Conservation (phyloP, 2,113 vertebrate genomes). For the Hipposideros armiger region DNA sequence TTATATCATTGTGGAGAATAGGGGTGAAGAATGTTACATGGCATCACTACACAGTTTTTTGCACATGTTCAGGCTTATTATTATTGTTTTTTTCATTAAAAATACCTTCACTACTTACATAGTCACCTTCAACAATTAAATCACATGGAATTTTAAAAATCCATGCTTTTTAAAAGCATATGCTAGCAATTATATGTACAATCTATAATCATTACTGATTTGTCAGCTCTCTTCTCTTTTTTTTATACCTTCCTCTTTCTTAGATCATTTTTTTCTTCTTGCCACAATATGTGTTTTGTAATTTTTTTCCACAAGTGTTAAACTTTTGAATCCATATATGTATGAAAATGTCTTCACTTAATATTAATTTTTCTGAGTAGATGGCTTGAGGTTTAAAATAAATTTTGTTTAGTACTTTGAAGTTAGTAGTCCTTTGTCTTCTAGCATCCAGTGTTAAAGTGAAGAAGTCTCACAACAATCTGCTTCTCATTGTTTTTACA, state of each 20-base stretch:
- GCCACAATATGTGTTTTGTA: not conserved
- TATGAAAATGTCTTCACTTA: not conserved
- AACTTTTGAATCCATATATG: not conserved
- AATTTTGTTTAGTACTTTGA: not conserved
- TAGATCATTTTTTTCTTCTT: not conserved
- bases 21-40: not conserved
- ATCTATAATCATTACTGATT: not conserved
- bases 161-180: not conserved
- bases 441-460: not conserved
- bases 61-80: not conserved
- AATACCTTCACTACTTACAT: not conserved
- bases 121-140: not conserved
- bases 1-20: not conserved
- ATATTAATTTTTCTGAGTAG: not conserved
- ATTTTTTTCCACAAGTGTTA: not conserved
- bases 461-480: not conserved
- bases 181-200: not conserved
- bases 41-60: not conserved
- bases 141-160: not conserved
- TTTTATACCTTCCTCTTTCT: not conserved
- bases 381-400: not conserved
- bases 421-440: not conserved
- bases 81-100: not conserved
- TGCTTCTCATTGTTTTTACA: not conserved
- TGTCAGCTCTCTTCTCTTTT: not conserved